phyloP scores from a whole-genome alignment of 2,888 invertebrate species.

The Chymomyza fuscimana region DNA sequence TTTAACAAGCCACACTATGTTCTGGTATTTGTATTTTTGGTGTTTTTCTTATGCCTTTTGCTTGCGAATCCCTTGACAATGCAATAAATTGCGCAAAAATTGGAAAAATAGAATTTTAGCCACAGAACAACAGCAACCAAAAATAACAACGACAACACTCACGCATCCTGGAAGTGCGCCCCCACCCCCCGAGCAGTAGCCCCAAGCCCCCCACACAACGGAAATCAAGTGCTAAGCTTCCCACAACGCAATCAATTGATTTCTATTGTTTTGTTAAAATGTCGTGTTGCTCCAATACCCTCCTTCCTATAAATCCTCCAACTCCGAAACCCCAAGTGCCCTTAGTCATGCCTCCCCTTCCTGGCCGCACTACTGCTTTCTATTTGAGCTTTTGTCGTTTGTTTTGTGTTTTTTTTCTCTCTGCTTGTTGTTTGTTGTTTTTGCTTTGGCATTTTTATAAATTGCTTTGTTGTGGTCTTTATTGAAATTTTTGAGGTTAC shows the following conservation, averaged over 20 bases:
- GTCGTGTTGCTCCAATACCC: conserved; percentile 29
- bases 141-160: conserved; percentile 16
- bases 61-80: conserved; percentile 71
- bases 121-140: conserved; percentile 52
- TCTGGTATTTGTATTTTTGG: conserved; percentile 66
- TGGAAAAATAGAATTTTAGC: conserved; percentile 75
- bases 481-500: conserved; percentile 75
- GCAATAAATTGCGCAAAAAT: conserved; percentile 75
- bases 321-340: conserved; percentile 5
- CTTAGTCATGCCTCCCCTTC: conserved; percentile 18
- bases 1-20: conserved; percentile 67
- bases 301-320: not conserved
- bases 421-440: not conserved
- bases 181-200: not conserved
- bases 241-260: conserved; percentile 77
- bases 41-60: conserved; percentile 67
- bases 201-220: conserved; percentile 60
- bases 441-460: conserved; percentile 66
- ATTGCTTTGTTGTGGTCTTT: conserved; percentile 77
- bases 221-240: conserved; percentile 76
- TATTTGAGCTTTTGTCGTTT: conserved; percentile 59
- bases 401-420: conserved; percentile 27
- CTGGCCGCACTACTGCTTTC: conserved; percentile 40
- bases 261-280: conserved; percentile 51
- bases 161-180: not conserved